These are phyloP conservation scores for Tipula confusa DNA, from an alignment of 2,888 invertebrate genomes.

Conservation along the genomic window DNA sequence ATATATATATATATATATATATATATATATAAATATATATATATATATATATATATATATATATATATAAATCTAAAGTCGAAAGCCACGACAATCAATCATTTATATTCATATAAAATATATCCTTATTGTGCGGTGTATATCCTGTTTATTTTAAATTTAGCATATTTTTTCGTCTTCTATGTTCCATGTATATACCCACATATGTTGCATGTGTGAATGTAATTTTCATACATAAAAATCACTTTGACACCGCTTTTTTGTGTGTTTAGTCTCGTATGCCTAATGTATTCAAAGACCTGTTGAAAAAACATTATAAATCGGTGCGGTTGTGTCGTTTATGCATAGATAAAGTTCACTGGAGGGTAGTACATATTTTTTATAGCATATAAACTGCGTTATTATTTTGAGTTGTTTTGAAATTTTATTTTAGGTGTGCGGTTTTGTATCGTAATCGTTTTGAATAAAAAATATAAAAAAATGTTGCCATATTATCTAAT, in stretches of 20 bases:
- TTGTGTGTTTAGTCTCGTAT: slow-evolving; percentile 12
- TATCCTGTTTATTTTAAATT: slow-evolving; percentile 3
- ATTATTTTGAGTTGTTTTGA: not conserved
- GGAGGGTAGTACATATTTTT: not conserved
- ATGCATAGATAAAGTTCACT: not conserved
- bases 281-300: not conserved
- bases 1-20: no score
- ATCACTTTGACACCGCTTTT: slow-evolving; percentile 25
- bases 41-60: no score
- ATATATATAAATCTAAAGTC: no score
- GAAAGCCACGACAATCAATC: slow-evolving; percentile 3
- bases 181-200: not conserved
- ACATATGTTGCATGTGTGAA: slow-evolving; percentile 20
- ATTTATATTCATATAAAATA: slow-evolving; percentile 4
- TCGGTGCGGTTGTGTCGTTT: not conserved
- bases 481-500: not conserved
- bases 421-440: not conserved
- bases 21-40: no score
- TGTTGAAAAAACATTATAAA: slow-evolving; percentile 20
- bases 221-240: slow-evolving; percentile 20
- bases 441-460: not conserved
- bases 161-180: slow-evolving; percentile 8
- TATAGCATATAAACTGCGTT: not conserved
- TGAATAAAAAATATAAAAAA: no score
- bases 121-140: slow-evolving; percentile 7